Percentiles rank a stretch among this genome's conserved stretches.
Conservation (phyloP, 1,140 invertebrate genomes). For the Ceratina calcarata region DNA sequence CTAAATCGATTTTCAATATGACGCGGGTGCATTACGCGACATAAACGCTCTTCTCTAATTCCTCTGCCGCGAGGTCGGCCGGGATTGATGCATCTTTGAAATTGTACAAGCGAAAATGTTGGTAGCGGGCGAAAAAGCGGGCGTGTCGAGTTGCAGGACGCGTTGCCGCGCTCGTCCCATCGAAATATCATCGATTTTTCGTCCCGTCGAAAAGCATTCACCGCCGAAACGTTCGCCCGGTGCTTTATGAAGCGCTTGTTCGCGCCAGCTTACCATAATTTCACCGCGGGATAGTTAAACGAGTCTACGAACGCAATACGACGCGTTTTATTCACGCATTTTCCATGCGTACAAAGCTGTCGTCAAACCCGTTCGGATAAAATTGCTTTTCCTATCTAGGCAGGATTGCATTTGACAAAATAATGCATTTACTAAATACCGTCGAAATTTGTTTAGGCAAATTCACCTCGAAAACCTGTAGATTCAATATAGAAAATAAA, state of each 20-base stretch:
- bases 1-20: not conserved
- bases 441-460: too few relatives aligned
- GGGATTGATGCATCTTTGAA: slow-evolving; percentile 14
- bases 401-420: not conserved
- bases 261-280: slow-evolving; percentile 26
- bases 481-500: not conserved
- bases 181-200: slow-evolving; percentile 36
- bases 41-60: slow-evolving; percentile 10
- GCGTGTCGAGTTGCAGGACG: too few relatives aligned
- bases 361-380: not conserved
- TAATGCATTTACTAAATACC: too few relatives aligned
- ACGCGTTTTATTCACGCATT: not conserved
- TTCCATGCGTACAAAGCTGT: not conserved
- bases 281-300: slow-evolving; percentile 17
- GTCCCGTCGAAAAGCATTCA: not conserved
- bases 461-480: too few relatives aligned
- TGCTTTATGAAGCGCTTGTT: slow-evolving; percentile 8
- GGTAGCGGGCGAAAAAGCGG: not conserved
- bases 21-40: not conserved
- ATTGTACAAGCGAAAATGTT: not conserved
- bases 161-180: too few relatives aligned
- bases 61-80: not conserved
- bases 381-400: not conserved
- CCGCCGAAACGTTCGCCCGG: not conserved
- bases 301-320: not conserved